Conservation (phyloP, 2,113 vertebrate species). For the Chamaetylas fuelleborni region DNA sequence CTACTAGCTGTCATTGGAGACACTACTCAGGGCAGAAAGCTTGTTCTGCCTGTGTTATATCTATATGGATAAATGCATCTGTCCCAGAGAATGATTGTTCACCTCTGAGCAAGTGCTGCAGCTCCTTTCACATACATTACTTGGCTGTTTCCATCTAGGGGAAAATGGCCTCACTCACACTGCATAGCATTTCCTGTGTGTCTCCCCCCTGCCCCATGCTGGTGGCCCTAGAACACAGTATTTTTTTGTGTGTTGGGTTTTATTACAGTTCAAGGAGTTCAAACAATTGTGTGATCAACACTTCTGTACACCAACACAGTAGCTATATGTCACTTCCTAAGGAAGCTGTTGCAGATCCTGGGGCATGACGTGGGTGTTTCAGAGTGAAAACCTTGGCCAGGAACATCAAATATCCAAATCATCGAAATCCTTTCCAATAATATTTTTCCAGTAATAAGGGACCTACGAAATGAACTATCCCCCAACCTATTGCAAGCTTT, state of each 20-base stretch:
- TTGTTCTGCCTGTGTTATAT: background rate
- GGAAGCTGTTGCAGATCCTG: background rate
- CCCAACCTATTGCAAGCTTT: background rate
- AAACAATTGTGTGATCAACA: background rate
- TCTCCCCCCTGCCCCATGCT: background rate
- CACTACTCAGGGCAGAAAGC: background rate
- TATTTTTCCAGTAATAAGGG: background rate
- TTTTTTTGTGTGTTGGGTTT: background rate
- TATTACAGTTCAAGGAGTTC: background rate
- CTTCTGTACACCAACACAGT: background rate
- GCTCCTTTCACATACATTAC: background rate
- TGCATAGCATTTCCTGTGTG: background rate
- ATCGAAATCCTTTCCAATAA: background rate
- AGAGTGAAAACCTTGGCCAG: background rate
- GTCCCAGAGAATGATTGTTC: background rate
- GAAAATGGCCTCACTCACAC: background rate
- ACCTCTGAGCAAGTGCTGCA: background rate
- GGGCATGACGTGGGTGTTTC: background rate
- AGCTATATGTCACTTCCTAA: background rate
- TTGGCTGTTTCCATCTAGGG: background rate
- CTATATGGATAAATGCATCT: background rate
- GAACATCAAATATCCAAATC: background rate
- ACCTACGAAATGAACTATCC: background rate
- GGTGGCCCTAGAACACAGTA: background rate
- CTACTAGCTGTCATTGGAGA: background rate